Conservation (phyloP, 2,797 vertebrate genomes). For the Silurus aristotelis region DNA sequence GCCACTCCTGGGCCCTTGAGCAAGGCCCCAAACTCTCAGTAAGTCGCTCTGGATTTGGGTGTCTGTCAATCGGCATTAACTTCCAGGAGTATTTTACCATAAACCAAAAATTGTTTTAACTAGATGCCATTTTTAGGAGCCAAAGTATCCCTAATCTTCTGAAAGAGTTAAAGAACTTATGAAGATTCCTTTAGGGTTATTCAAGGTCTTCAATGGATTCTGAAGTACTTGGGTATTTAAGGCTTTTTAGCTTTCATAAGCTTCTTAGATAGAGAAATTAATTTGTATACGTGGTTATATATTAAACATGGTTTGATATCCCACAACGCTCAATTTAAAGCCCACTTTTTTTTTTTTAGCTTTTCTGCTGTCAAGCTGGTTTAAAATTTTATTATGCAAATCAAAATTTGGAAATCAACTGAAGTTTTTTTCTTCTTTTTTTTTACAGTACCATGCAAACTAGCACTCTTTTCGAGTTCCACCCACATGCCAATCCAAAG, state of each 20-base stretch:
- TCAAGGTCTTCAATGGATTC: too few relatives aligned
- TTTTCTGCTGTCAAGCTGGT: neutral
- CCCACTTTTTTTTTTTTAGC: neutral
- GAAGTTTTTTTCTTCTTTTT: neutral
- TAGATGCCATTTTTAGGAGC: neutral
- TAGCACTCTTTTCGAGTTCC: neutral
- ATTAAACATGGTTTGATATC: neutral
- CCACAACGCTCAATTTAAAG: neutral
- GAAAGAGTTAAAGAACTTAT: neutral
- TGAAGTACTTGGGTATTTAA: neutral
- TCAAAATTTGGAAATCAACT: neutral
- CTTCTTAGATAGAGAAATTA: neutral
- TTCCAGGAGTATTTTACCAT: neutral
- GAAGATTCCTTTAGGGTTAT: neutral
- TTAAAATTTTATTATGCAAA: neutral
- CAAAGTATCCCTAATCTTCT: neutral
- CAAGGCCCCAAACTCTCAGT: too few relatives aligned
- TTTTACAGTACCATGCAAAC: neutral
- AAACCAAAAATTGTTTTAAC: neutral
- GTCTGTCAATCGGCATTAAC: too few relatives aligned
- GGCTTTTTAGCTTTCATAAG: neutral
- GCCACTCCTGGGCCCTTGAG: too few relatives aligned
- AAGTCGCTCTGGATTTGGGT: too few relatives aligned
- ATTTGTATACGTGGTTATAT: too few relatives aligned
- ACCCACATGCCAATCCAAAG: slow-evolving; percentile 18